These are phyloP conservation scores for Pseudorasbora parva DNA, from an alignment of 2,113 vertebrate species.

Conservation along the genomic window DNA sequence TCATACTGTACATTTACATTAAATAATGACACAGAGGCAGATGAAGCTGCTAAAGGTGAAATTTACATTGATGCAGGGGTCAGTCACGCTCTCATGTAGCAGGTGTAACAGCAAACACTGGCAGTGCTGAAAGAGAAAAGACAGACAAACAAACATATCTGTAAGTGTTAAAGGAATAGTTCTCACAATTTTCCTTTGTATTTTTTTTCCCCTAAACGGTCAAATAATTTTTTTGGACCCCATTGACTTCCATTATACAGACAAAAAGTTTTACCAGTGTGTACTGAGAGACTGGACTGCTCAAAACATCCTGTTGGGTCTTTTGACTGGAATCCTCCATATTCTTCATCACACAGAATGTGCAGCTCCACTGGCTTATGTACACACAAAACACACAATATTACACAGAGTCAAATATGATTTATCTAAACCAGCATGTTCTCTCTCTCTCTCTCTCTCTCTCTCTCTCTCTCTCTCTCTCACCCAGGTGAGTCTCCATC, in stretches of 20 bases:
- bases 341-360: slow-evolving; percentile 1
- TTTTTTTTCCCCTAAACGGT: too few species aligned
- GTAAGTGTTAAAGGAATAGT: too few species aligned
- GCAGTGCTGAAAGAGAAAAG: not conserved
- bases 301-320: not conserved
- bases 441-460: not conserved
- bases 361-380: not conserved
- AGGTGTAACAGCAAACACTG: slow-evolving; percentile 14
- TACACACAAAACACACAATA: not conserved
- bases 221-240: too few species aligned
- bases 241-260: too few species aligned
- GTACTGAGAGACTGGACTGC: slow-evolving; percentile 15
- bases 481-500: not conserved
- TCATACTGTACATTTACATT: not conserved
- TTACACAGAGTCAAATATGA: not conserved
- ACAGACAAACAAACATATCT: too few species aligned
- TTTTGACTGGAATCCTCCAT: not conserved
- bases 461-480: slow-evolving; percentile 38
- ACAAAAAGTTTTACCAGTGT: not conserved
- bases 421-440: not conserved
- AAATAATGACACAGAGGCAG: not conserved
- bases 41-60: not conserved
- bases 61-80: not conserved
- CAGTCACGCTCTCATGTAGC: not conserved
- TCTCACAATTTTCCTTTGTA: too few species aligned